Conservation (phyloP, 2,888 invertebrate species). For the Lomographa bimaculata region DNA sequence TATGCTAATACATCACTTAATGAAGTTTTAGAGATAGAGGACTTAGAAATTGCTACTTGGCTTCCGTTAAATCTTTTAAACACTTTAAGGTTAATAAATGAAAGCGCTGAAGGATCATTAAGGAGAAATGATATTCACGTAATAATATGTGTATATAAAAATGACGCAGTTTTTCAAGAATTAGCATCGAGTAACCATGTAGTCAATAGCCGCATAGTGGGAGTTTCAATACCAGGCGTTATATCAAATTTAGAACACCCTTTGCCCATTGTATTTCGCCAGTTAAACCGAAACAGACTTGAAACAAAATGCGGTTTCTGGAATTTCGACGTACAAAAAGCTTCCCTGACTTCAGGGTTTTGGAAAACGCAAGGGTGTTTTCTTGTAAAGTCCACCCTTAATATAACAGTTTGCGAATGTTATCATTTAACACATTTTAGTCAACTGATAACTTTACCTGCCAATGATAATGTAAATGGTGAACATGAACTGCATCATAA, state of each 20-base stretch:
- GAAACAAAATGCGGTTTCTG: constrained; percentile 81
- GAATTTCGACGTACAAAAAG: constrained; percentile 68
- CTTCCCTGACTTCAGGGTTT: constrained; percentile 51
- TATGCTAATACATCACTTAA: constrained; percentile 70
- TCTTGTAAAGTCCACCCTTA: constrained; percentile 49
- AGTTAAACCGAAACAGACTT: constrained; percentile 37
- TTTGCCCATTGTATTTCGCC: constrained; percentile 78
- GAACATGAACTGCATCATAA: constrained; percentile 51
- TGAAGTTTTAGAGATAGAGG: constrained; percentile 68
- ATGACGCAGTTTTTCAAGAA: constrained; percentile 81
- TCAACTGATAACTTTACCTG: constrained; percentile 69
- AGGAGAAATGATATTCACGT: constrained; percentile 54
- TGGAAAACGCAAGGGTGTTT: constrained; percentile 84
- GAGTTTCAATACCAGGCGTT: constrained; percentile 84
- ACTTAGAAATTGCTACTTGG: constrained; percentile 82
- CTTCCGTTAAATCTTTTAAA: constrained; percentile 68
- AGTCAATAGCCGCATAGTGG: constrained; percentile 80
- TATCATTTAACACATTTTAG: constrained; percentile 85
- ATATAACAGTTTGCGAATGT: constrained; percentile 70
- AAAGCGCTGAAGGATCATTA: constrained; percentile 29
- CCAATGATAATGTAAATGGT: constrained; percentile 31
- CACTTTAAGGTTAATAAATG: constrained; percentile 53
- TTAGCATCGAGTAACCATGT: constrained; percentile 44
- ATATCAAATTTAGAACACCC: constrained; percentile 78
- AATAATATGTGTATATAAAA: constrained; percentile 79